Evolutionary conservation across 1,140 invertebrate species (phyloP).

Genomic region (Cylas formicarius): DNA sequence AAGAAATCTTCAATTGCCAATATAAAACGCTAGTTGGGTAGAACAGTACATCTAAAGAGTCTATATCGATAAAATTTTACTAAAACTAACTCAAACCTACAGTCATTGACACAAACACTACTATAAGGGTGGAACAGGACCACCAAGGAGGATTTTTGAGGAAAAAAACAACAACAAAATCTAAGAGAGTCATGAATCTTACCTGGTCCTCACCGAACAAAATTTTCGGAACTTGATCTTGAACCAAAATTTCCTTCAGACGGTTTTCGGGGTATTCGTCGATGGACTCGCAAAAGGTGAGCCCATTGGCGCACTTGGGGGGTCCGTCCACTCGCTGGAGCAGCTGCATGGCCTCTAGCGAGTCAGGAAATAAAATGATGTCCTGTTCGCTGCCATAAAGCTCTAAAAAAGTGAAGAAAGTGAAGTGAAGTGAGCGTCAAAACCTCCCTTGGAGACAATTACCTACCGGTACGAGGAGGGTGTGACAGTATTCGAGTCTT

Average conservation of each 20-base stretch:
- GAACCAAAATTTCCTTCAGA: slow-evolving; percentile 25
- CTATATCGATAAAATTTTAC: no score
- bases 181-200: not conserved
- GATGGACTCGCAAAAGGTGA: slow-evolving; percentile 33
- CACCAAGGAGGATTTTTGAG: not conserved
- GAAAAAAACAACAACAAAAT: not conserved
- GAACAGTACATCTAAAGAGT: no score
- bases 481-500: slow-evolving; percentile 5
- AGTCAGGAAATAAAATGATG: slow-evolving; percentile 27
- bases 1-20: no score
- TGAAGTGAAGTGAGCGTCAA: not conserved
- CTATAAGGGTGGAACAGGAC: no score
- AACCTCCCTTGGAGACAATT: not conserved
- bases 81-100: no score
- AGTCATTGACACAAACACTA: no score
- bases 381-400: slow-evolving; percentile 21
- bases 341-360: slow-evolving; percentile 10
- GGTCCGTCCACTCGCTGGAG: slow-evolving; percentile 15
- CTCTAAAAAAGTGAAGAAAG: not conserved
- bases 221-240: slow-evolving; percentile 15
- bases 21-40: no score
- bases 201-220: slow-evolving; percentile 33
- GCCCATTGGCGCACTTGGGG: slow-evolving; percentile 30
- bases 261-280: slow-evolving; percentile 31
- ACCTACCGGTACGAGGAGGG: slow-evolving; percentile 6